Evolutionary conservation across 2,113 vertebrate genomes (phyloP).

Genomic region (Bucco capensis): DNA sequence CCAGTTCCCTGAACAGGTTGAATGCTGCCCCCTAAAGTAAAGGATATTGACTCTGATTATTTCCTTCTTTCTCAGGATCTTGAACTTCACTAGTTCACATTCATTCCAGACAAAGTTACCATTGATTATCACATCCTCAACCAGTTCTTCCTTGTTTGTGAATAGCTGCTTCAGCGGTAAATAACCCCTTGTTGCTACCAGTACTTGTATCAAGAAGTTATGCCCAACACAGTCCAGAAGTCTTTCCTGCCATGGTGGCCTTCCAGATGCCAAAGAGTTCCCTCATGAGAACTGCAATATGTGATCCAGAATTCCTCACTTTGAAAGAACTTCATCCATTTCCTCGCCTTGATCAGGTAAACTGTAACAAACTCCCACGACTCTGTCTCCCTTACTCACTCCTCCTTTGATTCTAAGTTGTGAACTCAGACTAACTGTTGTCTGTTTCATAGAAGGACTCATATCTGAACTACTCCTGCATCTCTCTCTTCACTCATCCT

Average conservation of each 20-base stretch:
- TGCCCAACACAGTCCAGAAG: background rate
- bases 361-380: background rate
- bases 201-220: background rate
- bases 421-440: background rate
- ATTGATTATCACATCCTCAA: background rate
- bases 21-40: background rate
- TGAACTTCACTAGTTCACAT: background rate
- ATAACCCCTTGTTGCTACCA: background rate
- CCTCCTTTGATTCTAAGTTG: background rate
- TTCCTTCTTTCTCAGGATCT: background rate
- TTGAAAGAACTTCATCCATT: background rate
- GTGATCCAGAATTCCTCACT: background rate
- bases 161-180: background rate
- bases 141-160: background rate
- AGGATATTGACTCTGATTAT: background rate
- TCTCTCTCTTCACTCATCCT: background rate
- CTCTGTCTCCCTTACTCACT: background rate
- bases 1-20: background rate
- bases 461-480: background rate
- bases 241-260: background rate
- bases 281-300: accelerated
- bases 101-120: background rate
- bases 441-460: background rate
- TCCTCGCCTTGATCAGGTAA: background rate
- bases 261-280: background rate